Base-by-base conservation (phyloP, 2,797 vertebrate species). In the Leptoclinus maculatus region DNA sequence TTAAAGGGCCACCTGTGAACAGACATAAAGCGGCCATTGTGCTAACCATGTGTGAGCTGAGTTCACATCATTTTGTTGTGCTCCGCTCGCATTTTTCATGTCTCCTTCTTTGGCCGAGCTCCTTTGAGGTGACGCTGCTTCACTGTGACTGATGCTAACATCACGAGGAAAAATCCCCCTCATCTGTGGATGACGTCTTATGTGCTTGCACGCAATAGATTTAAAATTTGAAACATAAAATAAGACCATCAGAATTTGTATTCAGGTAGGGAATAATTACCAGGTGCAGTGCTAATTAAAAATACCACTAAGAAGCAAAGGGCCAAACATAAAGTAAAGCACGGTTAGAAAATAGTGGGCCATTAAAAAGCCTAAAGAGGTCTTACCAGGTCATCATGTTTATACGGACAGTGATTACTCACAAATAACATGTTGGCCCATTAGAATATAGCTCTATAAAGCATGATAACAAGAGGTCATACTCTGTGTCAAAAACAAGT, bases 1-100 rank as follows among this genome's bases (percentile, higher is more conserved):
- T 93, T 89, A 88, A 93, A 88, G 84, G 88, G 87, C 90, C 90
- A 89, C 90, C 90, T 94, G 87, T 82, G 89, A 88, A 90, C 76
- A 47, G 78, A 54, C 82, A 92, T 92, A 91, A 91, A 91, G 90
- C 85, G 63, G 85, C 88, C 85, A 88, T 92, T 92, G 89, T 90
- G 83, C 88, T 85, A 65, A 78, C 70, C 5, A 36, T 70, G 79
- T 81, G 74, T 74, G 88, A 79, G 87, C 86, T 86, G 89, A 91
- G 84, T 94, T 64, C 89, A 91, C 80, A 79, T 79, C 54, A 3
- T 82, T 83, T 73, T 53, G 67, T 65, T 16, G 2, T 49, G 66
- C 79, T 77, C 56, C 9, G 23, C 76, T 86, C 58, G 65, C 66
- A 39, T 79, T 85, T 83, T 69, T 84, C 74, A 59, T 45, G 66